Base-by-base conservation (phyloP, 2,797 vertebrate species). In the Propithecus deckenii region DNA sequence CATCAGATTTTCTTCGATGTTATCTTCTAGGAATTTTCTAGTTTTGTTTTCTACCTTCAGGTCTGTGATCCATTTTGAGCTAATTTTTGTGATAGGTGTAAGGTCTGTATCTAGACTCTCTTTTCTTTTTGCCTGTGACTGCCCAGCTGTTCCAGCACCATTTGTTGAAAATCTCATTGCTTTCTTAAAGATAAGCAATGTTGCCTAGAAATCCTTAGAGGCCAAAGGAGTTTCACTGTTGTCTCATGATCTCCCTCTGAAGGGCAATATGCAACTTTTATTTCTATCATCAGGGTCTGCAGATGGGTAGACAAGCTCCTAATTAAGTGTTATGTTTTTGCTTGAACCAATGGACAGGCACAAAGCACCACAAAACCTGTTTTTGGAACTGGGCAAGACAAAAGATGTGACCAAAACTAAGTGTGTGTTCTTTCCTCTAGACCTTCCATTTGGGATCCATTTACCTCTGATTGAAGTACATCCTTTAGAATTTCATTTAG, bases 21-120 rank as follows among this genome's bases (percentile, higher is more conserved):
- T 81, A 55, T 59, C 32, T 93, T 72, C 74, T 78, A 86, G 89
- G 46, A 71, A 22, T 89, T 93, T 79, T 86, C 52, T n/a, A 46
- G 59, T 80, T 88, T 46, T 43, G 15, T 18, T 1, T 50, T 87
- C 71, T 93, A 55, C 2, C 69, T 86, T 89, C 72, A 92, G 28
- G 28, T 71, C 20, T 93, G 0, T 80, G 67, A 43, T 86, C 20
- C 35, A 48, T 84, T 91, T 86, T 93, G 20, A 96, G 41, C 93
- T 95, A 50, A 67, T 81, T 96, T 96, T 94, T 93, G 41, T 30
- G 18, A 43, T 91, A 41, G 13, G 1, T 79, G 1, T 92, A 74
- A 89, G 20, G 41, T 81, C 41, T 86, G 10, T 87, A 30, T 89
- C 78, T 80, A 89, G n/a, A 89, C n/a, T 92, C 41, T 43, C 12